Base-by-base conservation (phyloP, 2,113 vertebrate genomes). In the Urocynchramus pylzowi region DNA sequence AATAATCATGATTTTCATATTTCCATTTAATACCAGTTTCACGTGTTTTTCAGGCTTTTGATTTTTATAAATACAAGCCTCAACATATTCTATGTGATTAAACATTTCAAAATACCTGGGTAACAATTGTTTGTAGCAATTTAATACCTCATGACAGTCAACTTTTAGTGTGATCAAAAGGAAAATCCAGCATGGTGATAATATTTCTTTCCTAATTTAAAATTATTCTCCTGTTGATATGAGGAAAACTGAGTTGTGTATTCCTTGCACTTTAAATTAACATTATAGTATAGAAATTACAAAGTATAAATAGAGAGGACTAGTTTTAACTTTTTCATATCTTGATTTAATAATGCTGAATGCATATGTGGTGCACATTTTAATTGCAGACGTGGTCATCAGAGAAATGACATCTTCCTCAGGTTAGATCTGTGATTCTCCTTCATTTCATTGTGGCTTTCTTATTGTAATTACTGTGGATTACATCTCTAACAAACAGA, bases 351-450 rank as follows among this genome's bases (percentile, higher is more conserved):
- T 91, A 28, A 56, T 42, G 84, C 50, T 97, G 85, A 96, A 96
- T 84, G 93, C 80, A 87, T 87, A 61, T 95, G 42, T 97, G 95
- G 73, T 94, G 67, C 85, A 61, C 93, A 79, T 95, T 95, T 97
- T 95, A 94, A 93, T 97, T 96, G 84, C 95, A 97, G 97, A 97
- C 95, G 50, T 44, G 93, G 94, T 96, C 97, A 89, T 80, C 97
- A 98, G 93, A 90, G 97, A 97, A 94, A 95, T 80, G 81, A 93
- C 97, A 95, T 97, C 90, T 45, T 97, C 96, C 54, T 97, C 96
- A 89, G 97, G 97, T 98, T 95, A 98, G 97, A 97, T 95, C 87
- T 97, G 27, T 64, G 95, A 84, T 85, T 98, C 96, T 97, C 93
- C 96, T 96, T 97, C 22, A 94, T 97, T 93, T 97, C 82, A 89